A percentile compares a stretch with the other conserved stretches of the same genome.
These are phyloP conservation scores for Amphipyra tragopoginis DNA, from an alignment of 2,888 invertebrate species.

Conservation along the genomic window DNA sequence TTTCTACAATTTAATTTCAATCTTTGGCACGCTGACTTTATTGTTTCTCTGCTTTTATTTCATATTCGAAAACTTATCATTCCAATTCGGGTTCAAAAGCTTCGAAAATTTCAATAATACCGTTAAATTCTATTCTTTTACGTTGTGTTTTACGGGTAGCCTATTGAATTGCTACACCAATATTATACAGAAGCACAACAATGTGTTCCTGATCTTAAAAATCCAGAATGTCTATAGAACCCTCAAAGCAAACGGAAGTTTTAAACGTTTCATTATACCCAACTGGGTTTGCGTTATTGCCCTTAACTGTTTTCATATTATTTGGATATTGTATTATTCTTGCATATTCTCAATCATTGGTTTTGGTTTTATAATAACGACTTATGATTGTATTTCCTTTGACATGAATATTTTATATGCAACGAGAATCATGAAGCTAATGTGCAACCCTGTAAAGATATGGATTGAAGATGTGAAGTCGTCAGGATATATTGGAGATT, in stretches of 20 bases:
- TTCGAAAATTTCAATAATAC: no score
- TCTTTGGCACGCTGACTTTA: no score
- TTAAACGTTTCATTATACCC: not conserved
- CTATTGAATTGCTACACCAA: conserved; percentile 1
- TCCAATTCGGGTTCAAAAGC: no score
- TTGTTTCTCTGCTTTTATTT: no score
- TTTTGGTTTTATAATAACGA: not conserved
- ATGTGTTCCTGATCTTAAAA: conserved; percentile 9
- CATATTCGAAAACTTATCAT: no score
- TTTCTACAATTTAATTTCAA: no score
- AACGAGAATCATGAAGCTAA: conserved; percentile 13
- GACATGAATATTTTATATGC: conserved; percentile 27
- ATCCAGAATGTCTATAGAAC: conserved; percentile 22
- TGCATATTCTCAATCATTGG: not conserved
- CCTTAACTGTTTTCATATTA: conserved; percentile 17
- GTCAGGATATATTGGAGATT: not conserved
- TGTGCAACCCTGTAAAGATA: not conserved
- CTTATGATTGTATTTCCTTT: conserved; percentile 16
- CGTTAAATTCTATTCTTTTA: no score
- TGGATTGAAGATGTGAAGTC: conserved; percentile 14
- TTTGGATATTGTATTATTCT: conserved; percentile 10
- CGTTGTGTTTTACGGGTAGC: no score
- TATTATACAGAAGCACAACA: not conserved
- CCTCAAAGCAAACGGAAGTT: conserved; percentile 10
- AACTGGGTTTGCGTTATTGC: conserved; percentile 19